These are phyloP conservation scores for Chaenogobius annularis DNA, from an alignment of 2,113 vertebrate species.

Conservation along the genomic window DNA sequence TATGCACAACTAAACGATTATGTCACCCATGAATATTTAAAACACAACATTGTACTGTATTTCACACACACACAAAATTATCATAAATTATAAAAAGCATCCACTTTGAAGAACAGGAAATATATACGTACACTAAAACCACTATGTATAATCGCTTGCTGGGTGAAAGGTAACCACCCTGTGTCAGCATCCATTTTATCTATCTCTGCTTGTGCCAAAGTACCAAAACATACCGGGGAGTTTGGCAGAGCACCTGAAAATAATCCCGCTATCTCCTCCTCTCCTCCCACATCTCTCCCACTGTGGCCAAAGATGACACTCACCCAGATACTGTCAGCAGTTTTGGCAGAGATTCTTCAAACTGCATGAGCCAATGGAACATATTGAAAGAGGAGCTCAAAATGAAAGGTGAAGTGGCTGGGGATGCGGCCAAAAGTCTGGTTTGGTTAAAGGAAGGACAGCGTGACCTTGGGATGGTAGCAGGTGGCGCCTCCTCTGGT, in stretches of 20 bases:
- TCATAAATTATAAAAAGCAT: background rate
- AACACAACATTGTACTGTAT: too few relatives aligned
- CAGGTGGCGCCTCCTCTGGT: constrained; percentile 63
- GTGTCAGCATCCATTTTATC: constrained; percentile 47
- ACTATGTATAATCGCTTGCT: constrained; percentile 37
- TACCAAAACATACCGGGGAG: constrained; percentile 41
- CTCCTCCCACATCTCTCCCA: constrained; percentile 50
- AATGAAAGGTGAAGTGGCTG: constrained; percentile 17
- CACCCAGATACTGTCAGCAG: constrained; percentile 54
- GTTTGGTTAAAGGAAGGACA: constrained; percentile 47
- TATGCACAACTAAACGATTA: too few relatives aligned
- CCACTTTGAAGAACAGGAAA: background rate
- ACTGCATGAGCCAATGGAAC: constrained; percentile 27
- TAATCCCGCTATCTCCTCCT: constrained; percentile 40
- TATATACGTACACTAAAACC: background rate
- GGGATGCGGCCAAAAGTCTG: constrained; percentile 27
- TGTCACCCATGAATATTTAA: too few relatives aligned
- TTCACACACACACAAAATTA: too few relatives aligned
- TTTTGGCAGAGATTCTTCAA: constrained; percentile 54
- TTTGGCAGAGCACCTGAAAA: constrained; percentile 53
- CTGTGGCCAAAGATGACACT: constrained; percentile 69
- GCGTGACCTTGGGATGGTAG: constrained; percentile 52
- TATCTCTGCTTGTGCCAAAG: constrained; percentile 47
- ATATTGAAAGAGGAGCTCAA: constrained; percentile 2
- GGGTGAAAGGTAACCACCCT: constrained; percentile 20